These are phyloP conservation scores for Dreissena polymorpha DNA, from an alignment of 1,140 invertebrate genomes.

Conservation along the genomic window DNA sequence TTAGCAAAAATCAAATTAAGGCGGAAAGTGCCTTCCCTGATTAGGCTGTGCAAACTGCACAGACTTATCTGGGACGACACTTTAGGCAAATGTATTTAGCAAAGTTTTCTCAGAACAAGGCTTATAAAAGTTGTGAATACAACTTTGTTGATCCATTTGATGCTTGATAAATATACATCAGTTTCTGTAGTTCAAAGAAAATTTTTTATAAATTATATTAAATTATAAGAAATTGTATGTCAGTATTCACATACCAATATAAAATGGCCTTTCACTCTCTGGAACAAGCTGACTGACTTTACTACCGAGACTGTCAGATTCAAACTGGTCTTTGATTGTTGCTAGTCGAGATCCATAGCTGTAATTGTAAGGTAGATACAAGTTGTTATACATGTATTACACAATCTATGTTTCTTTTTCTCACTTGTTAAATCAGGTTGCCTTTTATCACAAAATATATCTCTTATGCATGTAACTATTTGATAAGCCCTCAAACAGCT, in stretches of 20 bases:
- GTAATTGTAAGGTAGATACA: background rate
- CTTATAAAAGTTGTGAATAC: background rate
- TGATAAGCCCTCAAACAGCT: background rate
- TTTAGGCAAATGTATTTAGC: background rate
- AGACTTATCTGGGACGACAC: background rate
- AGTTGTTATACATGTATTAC: background rate
- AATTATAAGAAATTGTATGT: background rate
- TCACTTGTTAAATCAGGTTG: background rate
- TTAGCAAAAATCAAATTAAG: no score
- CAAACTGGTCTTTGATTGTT: slow-evolving; percentile 38
- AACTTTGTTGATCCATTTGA: background rate
- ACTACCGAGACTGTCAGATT: slow-evolving; percentile 32
- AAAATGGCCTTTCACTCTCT: background rate
- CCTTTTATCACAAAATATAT: background rate
- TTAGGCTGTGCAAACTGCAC: no score
- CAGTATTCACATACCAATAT: slow-evolving; percentile 17
- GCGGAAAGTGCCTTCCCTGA: background rate
- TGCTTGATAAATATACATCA: background rate
- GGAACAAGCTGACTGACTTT: background rate
- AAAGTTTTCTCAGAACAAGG: background rate
- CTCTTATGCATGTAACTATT: background rate
- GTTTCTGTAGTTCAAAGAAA: no score
- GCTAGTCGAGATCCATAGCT: slow-evolving; percentile 54
- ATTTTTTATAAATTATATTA: background rate
- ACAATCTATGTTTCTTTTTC: background rate